phyloP scores from a whole-genome alignment of 1,140 invertebrate genomes.

The Kradibia gibbosae region DNA sequence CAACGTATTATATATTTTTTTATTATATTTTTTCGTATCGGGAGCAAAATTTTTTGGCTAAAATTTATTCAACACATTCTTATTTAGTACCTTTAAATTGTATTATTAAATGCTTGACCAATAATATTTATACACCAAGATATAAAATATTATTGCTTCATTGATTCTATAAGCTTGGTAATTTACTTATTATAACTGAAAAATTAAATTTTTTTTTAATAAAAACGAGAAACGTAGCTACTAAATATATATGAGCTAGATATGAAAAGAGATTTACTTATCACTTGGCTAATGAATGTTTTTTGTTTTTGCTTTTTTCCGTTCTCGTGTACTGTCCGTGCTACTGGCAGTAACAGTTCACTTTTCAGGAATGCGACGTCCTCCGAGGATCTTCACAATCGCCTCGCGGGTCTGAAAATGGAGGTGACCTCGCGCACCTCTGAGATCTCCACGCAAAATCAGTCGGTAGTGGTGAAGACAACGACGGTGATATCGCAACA shows the following conservation, averaged over 20 bases:
- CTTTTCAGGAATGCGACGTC: constrained; percentile 71
- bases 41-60: too few relatives aligned
- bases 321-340: constrained; percentile 58
- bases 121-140: too few relatives aligned
- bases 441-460: constrained; percentile 70
- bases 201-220: too few relatives aligned
- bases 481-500: constrained; percentile 71
- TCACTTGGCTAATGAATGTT: constrained; percentile 31
- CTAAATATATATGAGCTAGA: neutral
- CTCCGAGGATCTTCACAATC: constrained; percentile 69
- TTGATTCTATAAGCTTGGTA: too few relatives aligned
- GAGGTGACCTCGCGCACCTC: constrained; percentile 71
- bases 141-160: too few relatives aligned
- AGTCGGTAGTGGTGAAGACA: constrained; percentile 69
- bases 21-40: too few relatives aligned
- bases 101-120: too few relatives aligned
- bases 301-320: constrained; percentile 21
- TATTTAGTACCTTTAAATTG: too few relatives aligned
- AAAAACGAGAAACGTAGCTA: neutral
- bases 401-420: constrained; percentile 71
- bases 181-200: too few relatives aligned
- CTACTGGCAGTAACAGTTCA: constrained; percentile 70
- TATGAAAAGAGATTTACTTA: neutral
- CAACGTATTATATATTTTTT: too few relatives aligned
- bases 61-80: too few relatives aligned